Evolutionary conservation across 2,113 vertebrate genomes (phyloP).

Genomic region (Thamnophis sirtalis): DNA sequence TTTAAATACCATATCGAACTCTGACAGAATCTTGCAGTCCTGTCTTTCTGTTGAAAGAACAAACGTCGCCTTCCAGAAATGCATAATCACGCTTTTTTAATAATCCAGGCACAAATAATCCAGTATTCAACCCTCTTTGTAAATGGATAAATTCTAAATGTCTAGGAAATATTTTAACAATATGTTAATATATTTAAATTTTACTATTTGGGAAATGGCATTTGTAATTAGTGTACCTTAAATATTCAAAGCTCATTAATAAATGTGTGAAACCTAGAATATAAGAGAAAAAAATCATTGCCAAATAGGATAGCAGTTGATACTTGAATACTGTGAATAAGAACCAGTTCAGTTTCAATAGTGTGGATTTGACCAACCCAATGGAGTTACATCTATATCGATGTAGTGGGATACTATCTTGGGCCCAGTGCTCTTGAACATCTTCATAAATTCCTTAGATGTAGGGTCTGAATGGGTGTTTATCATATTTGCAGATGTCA

Average conservation of each 20-base stretch:
- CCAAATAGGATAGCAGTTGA: not conserved
- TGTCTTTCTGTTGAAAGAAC: not conserved
- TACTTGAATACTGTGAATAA: not conserved
- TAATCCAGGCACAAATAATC: not conserved
- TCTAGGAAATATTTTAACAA: not conserved
- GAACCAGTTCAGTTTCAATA: not conserved
- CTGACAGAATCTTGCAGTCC: not conserved
- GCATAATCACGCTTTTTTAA: not conserved
- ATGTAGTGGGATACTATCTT: not conserved
- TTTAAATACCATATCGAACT: not conserved
- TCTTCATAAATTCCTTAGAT: not conserved
- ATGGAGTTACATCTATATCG: too few relatives aligned
- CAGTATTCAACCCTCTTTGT: not conserved
- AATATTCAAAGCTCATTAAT: not conserved
- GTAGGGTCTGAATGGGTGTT: not conserved
- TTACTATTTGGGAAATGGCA: not conserved
- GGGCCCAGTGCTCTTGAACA: not conserved
- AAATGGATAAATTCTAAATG: not conserved
- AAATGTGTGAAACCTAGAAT: not conserved
- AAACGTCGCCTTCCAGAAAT: not conserved
- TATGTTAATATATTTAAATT: not conserved
- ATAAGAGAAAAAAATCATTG: not conserved
- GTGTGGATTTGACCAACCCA: not conserved
- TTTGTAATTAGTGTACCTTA: not conserved
- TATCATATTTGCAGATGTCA: not conserved